Conservation (phyloP, 1,140 invertebrate genomes). For the Microplitis demolitor region DNA sequence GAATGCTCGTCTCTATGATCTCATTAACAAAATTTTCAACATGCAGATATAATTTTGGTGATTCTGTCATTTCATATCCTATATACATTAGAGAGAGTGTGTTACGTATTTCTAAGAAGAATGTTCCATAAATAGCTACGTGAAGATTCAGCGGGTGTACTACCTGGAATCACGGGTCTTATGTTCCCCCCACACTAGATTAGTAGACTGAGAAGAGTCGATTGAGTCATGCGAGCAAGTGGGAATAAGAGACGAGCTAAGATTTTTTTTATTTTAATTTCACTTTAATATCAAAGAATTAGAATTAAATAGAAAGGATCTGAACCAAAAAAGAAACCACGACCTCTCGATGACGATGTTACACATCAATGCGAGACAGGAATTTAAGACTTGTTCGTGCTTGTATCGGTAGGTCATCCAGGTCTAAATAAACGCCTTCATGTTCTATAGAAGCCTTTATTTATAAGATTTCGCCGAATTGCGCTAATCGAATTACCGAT, state of each 20-base stretch:
- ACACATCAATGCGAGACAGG: not conserved
- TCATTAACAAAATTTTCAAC: not conserved
- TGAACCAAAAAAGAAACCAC: not conserved
- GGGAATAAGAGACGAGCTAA: constrained; percentile 5
- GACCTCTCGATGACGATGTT: not conserved
- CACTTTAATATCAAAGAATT: not conserved
- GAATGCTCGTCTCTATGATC: not conserved
- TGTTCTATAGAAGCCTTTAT: no score
- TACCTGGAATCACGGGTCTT: constrained; percentile 24
- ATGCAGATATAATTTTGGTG: not conserved
- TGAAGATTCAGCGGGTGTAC: constrained; percentile 22
- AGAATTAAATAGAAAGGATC: not conserved
- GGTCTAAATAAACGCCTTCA: not conserved
- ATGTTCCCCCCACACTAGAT: not conserved
- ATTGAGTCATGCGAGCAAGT: constrained; percentile 24
- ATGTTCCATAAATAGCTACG: constrained; percentile 29
- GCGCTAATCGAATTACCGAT: no score
- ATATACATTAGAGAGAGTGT: not conserved
- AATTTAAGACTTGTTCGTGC: not conserved
- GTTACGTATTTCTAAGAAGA: constrained; percentile 22
- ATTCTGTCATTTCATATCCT: not conserved
- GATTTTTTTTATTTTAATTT: not conserved
- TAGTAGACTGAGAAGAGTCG: not conserved
- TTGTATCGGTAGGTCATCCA: not conserved
- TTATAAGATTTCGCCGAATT: no score